Base-by-base conservation (phyloP, 2,888 invertebrate species). In the Poecilus cupreus region DNA sequence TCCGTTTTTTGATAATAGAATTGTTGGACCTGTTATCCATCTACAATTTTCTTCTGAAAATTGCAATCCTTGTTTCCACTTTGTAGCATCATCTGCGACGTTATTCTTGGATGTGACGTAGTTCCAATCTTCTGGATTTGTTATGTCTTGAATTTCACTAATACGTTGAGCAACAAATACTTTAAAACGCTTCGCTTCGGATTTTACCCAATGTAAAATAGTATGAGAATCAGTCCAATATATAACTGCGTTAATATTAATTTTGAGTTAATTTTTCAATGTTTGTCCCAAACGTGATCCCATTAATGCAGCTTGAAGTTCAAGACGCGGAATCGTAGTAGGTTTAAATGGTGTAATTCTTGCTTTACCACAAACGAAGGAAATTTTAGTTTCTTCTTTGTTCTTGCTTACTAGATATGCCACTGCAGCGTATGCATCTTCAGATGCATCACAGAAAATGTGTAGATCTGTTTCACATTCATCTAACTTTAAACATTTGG, bases 171-270 rank as follows among this genome's bases (percentile, higher is more conserved):
- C 64, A 16, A 82, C 82, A 75, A 82, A 82, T n/a, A 64, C 46
- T 79, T 81, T 78, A 13, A 72, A 79, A 26, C 74, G 49, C 11
- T 74, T 72, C 11, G 81, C 51, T 51, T 79, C 79, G 8, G 74
- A 70, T 16, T 39, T 18, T 46, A 82, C 16, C 74, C 82, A 82
- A 39, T 72, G 20, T 37, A 82, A 37, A 32, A 82, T 60, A 1
- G 57, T 80, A 22, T 72, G 54, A 13, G 74, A 82, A 80, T 80
- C 82, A 43, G 46, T 43, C 82, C 82, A 82, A 74, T 72, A 82
- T 10, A 70, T 24, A 13, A 37, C 49, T 13, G 46, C 24, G 5
- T 18, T 39, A 24, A 82, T 22, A 49, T 72, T 16, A 3, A 79
- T 4, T 74, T 72, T 43, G n/a, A 82, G 46, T 57, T 57, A 10